These are phyloP conservation scores for Pseudolaguvia tuberculata DNA, from an alignment of 2,113 vertebrate genomes.

Conservation along the genomic window DNA sequence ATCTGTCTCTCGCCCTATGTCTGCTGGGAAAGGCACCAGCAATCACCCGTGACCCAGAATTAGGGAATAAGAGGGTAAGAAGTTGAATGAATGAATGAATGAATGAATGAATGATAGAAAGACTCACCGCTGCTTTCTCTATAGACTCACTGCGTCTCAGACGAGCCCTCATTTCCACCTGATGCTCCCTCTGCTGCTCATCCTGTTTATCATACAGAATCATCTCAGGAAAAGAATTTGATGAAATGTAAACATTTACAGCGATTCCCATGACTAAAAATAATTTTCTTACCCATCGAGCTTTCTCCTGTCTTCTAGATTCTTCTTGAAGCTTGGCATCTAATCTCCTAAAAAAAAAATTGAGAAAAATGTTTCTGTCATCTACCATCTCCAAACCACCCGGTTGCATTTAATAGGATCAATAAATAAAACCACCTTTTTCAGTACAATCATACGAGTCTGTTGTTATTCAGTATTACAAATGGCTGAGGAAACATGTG, in stretches of 20 bases:
- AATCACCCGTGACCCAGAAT: too few relatives aligned
- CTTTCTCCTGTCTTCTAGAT: slow-evolving; percentile 62
- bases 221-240: background rate
- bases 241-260: background rate
- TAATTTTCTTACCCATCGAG: slow-evolving; percentile 61
- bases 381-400: background rate
- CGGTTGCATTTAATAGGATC: background rate
- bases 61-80: too few relatives aligned
- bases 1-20: too few relatives aligned
- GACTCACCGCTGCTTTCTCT: slow-evolving; percentile 77
- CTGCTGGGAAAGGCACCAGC: too few relatives aligned
- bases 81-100: too few relatives aligned
- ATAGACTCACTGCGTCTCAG: slow-evolving; percentile 70
- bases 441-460: background rate
- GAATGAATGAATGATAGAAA: too few relatives aligned
- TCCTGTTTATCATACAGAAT: slow-evolving; percentile 53
- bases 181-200: slow-evolving; percentile 68
- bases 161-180: slow-evolving; percentile 70
- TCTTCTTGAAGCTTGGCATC: slow-evolving; percentile 64
- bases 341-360: slow-evolving; percentile 60
- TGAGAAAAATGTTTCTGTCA: background rate
- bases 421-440: background rate
- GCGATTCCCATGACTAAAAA: too few relatives aligned
- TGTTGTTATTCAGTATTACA: background rate
- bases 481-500: background rate